Evolutionary conservation across 92 coral and sea anemone genomes (phyloP).

Genomic region (Isaurus tuberculatus): DNA sequence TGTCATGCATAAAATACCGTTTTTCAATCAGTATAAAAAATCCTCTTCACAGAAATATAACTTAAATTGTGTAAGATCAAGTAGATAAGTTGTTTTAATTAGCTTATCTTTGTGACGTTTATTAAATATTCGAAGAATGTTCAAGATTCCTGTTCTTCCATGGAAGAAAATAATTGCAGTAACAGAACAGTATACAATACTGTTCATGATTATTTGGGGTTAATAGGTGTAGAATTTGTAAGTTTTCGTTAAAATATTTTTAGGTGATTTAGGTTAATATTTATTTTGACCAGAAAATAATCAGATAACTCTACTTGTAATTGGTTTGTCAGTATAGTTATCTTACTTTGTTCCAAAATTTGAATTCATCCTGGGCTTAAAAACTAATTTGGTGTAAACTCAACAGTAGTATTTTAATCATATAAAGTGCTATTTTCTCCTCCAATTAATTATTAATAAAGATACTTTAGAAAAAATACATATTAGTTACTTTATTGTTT

Average conservation of each 20-base stretch:
- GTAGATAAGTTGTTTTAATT: not conserved
- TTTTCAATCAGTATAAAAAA: not conserved
- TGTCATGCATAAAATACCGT: conserved; percentile 29
- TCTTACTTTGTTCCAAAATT: not conserved
- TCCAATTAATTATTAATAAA: too few species aligned
- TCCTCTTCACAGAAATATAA: not conserved
- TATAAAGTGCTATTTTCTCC: too few species aligned
- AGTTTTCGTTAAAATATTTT: not conserved
- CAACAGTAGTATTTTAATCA: too few species aligned
- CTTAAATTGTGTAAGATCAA: not conserved
- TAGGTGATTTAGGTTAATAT: not conserved
- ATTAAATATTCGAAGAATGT: not conserved
- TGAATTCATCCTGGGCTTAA: not conserved
- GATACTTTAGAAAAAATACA: too few species aligned
- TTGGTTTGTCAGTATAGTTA: not conserved
- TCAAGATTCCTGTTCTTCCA: not conserved
- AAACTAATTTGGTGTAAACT: not conserved
- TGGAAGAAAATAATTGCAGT: too few species aligned
- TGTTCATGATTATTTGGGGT: too few species aligned
- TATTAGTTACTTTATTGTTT: too few species aligned
- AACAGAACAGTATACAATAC: too few species aligned
- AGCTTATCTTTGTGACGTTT: not conserved
- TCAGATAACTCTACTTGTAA: too few species aligned
- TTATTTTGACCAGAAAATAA: not conserved
- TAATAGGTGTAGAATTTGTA: too few species aligned